Percentiles rank a stretch among this genome's conserved stretches.
These are phyloP conservation scores for Ophioninae sp. DNA, from an alignment of 2,888 invertebrate genomes.

Conservation along the genomic window DNA sequence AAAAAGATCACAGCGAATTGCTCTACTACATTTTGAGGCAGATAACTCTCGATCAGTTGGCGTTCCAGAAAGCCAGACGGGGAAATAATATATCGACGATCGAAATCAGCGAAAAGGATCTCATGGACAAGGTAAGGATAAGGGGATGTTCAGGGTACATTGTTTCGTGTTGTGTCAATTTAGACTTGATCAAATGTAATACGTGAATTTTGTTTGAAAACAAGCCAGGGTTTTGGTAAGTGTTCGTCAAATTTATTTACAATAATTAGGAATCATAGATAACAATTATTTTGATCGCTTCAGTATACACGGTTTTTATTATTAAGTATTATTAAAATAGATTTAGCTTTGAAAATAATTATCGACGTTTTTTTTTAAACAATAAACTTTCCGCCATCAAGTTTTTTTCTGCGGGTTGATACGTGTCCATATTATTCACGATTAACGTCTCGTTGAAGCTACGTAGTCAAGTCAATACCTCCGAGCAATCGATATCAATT, in stretches of 20 bases:
- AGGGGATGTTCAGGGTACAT: background rate
- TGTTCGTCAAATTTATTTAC: background rate
- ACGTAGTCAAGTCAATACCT: background rate
- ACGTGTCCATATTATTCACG: background rate
- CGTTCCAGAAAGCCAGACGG: conserved; percentile 88
- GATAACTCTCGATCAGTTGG: conserved; percentile 94
- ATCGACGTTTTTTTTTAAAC: background rate
- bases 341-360: background rate
- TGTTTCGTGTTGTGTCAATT: conserved; percentile 8
- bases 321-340: background rate
- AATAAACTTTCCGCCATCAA: background rate
- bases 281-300: background rate
- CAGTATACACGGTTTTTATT: background rate
- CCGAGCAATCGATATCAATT: background rate
- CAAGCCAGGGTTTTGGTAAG: background rate
- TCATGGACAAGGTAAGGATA: conserved; percentile 85
- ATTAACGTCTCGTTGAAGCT: background rate
- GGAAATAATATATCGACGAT: conserved; percentile 87
- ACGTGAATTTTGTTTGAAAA: background rate
- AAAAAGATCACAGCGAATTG: conserved; percentile 97
- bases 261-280: background rate
- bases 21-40: conserved; percentile 97
- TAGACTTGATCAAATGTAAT: background rate
- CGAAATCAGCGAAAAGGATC: conserved; percentile 93
- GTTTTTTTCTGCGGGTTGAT: background rate